Percentiles rank a stretch among this genome's conserved stretches.
Evolutionary conservation across 2,888 invertebrate genomes (phyloP).

Genomic region (Zelleria hepariella): DNA sequence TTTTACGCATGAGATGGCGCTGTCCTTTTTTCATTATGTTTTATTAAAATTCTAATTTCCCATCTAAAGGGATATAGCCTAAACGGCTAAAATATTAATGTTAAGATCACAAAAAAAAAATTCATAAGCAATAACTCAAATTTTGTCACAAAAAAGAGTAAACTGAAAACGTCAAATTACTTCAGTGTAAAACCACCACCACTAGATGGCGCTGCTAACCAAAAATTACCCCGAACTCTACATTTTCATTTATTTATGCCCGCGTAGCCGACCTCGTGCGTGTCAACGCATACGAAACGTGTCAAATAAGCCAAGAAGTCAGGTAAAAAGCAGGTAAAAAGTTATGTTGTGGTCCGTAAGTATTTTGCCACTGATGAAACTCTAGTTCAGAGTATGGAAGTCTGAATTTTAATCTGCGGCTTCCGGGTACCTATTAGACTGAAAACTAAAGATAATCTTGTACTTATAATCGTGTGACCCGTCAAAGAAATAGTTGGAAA

Average conservation of each 20-base stretch:
- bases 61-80: no score
- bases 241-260: background rate
- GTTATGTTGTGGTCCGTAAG: background rate
- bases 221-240: background rate
- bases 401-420: no score
- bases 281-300: slow-evolving; percentile 22
- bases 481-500: no score
- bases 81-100: no score
- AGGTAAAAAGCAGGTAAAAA: slow-evolving; percentile 15
- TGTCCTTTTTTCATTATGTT: background rate
- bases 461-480: no score
- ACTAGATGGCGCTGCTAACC: slow-evolving; percentile 1
- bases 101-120: no score
- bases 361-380: background rate
- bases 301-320: slow-evolving; percentile 20
- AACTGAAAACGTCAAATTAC: no score
- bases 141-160: no score
- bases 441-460: no score
- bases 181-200: background rate
- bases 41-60: background rate
- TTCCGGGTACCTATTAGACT: no score
- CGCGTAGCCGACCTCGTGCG: slow-evolving; percentile 12
- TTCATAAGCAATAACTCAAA: no score
- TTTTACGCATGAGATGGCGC: background rate
- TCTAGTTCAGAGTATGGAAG: background rate